Evolutionary conservation across 2,888 invertebrate species (phyloP).

Genomic region (Oxytorus armatus): DNA sequence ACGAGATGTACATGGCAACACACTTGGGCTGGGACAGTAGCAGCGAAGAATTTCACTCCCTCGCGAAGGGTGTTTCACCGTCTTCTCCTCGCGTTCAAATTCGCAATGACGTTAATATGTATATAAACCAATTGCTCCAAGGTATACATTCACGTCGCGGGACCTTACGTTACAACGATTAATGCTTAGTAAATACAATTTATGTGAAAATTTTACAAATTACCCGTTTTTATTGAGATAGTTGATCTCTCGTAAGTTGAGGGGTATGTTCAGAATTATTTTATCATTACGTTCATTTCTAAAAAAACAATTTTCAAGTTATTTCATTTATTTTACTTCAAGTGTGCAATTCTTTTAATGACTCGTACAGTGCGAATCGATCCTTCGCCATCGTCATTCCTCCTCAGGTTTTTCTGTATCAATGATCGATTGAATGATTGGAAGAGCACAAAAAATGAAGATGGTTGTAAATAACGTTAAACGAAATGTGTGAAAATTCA

Average conservation of each 20-base stretch:
- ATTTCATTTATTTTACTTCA: too few relatives aligned
- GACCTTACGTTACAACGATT: conserved; percentile 1
- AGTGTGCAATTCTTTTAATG: conserved; percentile 4
- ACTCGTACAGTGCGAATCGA: too few relatives aligned
- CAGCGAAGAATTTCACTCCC: conserved; percentile 59
- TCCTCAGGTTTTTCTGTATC: background rate
- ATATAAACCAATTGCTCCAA: conserved; percentile 35
- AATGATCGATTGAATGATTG: background rate
- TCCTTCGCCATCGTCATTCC: background rate
- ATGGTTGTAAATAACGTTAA: background rate
- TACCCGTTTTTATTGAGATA: too few relatives aligned
- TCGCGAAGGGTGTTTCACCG: conserved; percentile 22
- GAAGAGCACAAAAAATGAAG: background rate
- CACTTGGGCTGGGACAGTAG: conserved; percentile 24
- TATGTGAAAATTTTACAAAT: too few relatives aligned
- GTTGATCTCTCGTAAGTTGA: too few relatives aligned
- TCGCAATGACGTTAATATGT: conserved; percentile 30
- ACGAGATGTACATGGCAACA: conserved; percentile 32
- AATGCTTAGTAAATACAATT: too few relatives aligned
- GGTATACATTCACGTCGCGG: conserved; percentile 13
- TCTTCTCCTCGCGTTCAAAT: conserved; percentile 48
- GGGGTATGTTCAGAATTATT: too few relatives aligned
- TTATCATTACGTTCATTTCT: too few relatives aligned
- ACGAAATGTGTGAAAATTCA: background rate
- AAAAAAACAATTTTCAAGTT: too few relatives aligned